Percentiles rank a stretch among this genome's conserved stretches.
phyloP scores from a whole-genome alignment of 2,113 vertebrate species.

The Camelus dromedarius region DNA sequence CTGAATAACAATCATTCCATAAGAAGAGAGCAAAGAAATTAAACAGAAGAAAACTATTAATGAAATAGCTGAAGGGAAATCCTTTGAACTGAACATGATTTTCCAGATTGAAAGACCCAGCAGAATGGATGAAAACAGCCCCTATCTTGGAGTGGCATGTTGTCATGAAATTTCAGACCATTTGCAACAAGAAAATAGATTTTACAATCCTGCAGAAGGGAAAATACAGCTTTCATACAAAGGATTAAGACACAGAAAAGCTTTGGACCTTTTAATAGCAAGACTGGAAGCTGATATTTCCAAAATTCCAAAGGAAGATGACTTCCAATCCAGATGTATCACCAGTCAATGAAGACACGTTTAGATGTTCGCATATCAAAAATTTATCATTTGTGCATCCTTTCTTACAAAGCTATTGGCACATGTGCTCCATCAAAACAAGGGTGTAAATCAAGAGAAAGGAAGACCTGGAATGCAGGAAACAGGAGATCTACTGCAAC shows the following conservation, averaged over 20 bases:
- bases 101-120: background rate
- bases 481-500: background rate
- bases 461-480: background rate
- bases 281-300: background rate
- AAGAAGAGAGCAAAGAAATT: background rate
- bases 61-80: background rate
- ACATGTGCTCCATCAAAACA: background rate
- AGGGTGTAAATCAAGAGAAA: background rate
- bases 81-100: background rate
- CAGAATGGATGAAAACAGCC: background rate
- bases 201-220: background rate
- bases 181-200: background rate
- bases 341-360: background rate
- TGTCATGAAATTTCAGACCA: background rate
- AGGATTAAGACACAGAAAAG: background rate
- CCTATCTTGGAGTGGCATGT: background rate
- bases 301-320: conserved; percentile 8
- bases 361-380: background rate
- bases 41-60: background rate
- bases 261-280: background rate
- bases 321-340: background rate
- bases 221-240: background rate
- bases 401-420: background rate
- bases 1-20: background rate
- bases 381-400: background rate